Conservation (phyloP, 2,888 invertebrate species). For the Cetonia aurata region DNA sequence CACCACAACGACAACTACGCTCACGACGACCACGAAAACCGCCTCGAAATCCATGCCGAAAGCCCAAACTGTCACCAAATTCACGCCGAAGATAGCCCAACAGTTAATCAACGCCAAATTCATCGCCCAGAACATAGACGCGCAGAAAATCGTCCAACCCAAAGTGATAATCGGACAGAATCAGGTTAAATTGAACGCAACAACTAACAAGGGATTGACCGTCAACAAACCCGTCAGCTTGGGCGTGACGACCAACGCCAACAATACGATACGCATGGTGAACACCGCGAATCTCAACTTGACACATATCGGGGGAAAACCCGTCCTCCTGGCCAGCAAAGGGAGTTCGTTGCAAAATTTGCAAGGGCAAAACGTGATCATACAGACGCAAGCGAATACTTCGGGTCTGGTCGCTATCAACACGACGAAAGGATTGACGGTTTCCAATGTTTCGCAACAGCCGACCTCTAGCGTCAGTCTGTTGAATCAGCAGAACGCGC, state of each 20-base stretch:
- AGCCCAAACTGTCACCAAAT: slow-evolving; percentile 59
- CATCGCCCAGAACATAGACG: slow-evolving; percentile 60
- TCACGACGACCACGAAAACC: slow-evolving; percentile 55
- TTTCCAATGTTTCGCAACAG: slow-evolving; percentile 45
- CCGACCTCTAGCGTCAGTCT: slow-evolving; percentile 57
- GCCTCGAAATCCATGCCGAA: slow-evolving; percentile 54
- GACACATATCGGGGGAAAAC: slow-evolving; percentile 71
- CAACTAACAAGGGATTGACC: slow-evolving; percentile 53
- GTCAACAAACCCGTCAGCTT: slow-evolving; percentile 58
- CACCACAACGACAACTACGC: slow-evolving; percentile 55
- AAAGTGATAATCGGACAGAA: slow-evolving; percentile 59
- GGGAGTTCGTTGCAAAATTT: slow-evolving; percentile 63
- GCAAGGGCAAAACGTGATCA: slow-evolving; percentile 66
- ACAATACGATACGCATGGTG: slow-evolving; percentile 68
- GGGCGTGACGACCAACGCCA: slow-evolving; percentile 56
- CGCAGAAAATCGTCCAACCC: slow-evolving; percentile 59
- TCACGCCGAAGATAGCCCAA: slow-evolving; percentile 63
- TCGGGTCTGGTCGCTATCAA: slow-evolving; percentile 52
- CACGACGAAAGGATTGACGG: slow-evolving; percentile 46
- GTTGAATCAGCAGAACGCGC: slow-evolving; percentile 59
- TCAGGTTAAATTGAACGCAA: slow-evolving; percentile 58
- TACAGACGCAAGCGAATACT: slow-evolving; percentile 62
- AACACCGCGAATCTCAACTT: slow-evolving; percentile 69
- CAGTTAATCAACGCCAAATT: slow-evolving; percentile 68
- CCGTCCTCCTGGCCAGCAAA: slow-evolving; percentile 69